A percentile compares a stretch with the other conserved stretches of the same genome.
phyloP scores from a whole-genome alignment of 2,797 vertebrate genomes.

The Microcaecilia unicolor region DNA sequence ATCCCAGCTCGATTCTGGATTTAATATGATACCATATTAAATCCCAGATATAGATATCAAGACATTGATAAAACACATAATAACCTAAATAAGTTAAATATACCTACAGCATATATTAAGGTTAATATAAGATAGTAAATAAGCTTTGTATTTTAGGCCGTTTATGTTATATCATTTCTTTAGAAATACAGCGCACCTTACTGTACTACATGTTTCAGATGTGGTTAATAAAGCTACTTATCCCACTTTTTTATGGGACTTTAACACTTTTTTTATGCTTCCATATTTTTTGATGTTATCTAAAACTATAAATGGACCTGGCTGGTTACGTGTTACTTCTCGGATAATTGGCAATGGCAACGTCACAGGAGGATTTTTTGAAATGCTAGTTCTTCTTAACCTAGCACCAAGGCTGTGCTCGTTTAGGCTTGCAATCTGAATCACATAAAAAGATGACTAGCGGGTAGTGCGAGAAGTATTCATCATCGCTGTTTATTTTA shows the following conservation, averaged over 20 bases:
- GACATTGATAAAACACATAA: too few relatives aligned
- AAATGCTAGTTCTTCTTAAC: not conserved
- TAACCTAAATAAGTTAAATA: too few relatives aligned
- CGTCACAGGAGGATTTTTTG: not conserved
- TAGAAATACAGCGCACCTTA: not conserved
- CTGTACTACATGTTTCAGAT: constrained; percentile 1
- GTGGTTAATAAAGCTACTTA: constrained; percentile 30
- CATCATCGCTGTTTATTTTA: too few relatives aligned
- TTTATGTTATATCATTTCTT: too few relatives aligned
- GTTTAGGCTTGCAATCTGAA: not conserved
- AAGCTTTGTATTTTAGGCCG: too few relatives aligned
- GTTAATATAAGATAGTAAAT: too few relatives aligned
- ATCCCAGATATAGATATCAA: constrained; percentile 60
- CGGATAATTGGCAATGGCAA: constrained; percentile 2
- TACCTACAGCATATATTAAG: too few relatives aligned
- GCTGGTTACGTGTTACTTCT: constrained; percentile 13
- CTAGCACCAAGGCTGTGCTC: not conserved
- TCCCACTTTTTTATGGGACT: constrained; percentile 13
- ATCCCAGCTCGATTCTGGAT: constrained; percentile 73
- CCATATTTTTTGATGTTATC: constrained; percentile 18
- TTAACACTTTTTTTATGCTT: constrained; percentile 23
- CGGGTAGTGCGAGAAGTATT: too few relatives aligned
- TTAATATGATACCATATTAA: constrained; percentile 27
- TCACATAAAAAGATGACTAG: not conserved
- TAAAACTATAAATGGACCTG: constrained; percentile 24